phyloP scores from a whole-genome alignment of 2,888 invertebrate genomes.

The Eupithecia pulchellata region DNA sequence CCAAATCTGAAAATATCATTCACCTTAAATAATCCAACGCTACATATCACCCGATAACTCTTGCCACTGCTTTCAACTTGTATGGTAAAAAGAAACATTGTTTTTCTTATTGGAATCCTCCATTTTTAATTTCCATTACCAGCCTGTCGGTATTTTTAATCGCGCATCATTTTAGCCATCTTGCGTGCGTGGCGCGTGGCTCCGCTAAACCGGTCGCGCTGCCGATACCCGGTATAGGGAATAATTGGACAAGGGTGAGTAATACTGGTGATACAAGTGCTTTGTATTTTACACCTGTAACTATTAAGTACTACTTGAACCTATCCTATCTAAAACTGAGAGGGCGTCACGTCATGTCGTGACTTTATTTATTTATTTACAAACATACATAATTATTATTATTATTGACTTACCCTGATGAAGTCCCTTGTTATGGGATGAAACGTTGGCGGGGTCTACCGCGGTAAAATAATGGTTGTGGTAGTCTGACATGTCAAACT shows the following conservation, averaged over 20 bases:
- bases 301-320: neutral
- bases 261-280: neutral
- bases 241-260: conserved; percentile 20
- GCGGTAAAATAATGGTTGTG: too few relatives aligned
- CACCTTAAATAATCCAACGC: neutral
- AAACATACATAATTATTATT: too few relatives aligned
- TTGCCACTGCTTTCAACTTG: neutral
- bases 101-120: conserved; percentile 7
- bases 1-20: neutral
- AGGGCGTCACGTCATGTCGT: too few relatives aligned
- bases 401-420: too few relatives aligned
- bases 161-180: conserved; percentile 19
- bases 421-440: too few relatives aligned
- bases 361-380: too few relatives aligned
- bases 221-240: conserved; percentile 46
- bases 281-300: neutral
- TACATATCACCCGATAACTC: neutral
- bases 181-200: conserved; percentile 56
- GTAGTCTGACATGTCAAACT: too few relatives aligned
- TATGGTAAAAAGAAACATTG: neutral
- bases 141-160: conserved; percentile 12
- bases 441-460: too few relatives aligned
- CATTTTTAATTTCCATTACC: conserved; percentile 13
- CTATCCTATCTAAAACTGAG: neutral
- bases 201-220: conserved; percentile 49